Evolutionary conservation across 2,797 vertebrate genomes (phyloP), one percentile per base, ranked within the genome.

Genomic region (Myripristis murdjan): DNA sequence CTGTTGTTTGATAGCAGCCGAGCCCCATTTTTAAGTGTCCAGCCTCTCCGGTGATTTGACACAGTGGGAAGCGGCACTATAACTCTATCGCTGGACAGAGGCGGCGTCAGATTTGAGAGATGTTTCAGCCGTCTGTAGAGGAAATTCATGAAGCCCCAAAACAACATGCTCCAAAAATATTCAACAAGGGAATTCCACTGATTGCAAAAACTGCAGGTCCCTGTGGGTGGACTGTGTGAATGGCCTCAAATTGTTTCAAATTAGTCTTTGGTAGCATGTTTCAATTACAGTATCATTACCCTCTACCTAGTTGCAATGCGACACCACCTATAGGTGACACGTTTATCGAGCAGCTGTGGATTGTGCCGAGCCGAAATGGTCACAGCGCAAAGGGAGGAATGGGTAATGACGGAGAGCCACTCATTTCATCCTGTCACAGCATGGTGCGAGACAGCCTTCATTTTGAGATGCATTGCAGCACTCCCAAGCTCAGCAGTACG

Each of bases 391-490:
- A 81, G 75, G 60, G 44, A 66, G 66, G 63, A 41, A 61, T 6
- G 39, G 59, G 79, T 89, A 86, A 82, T 88, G 82, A 91, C 88
- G 86, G 82, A 57, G 81, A 73, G 35, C 79, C 78, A 89, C 88
- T 91, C 81, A 89, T 88, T 90, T 85, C 26, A 61, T 66, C 64
- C 84, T 82, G 84, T 89, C 89, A 81, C 81, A 72, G 85, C 79
- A 33, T 66, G 80, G 64, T 68, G 70, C 28, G 51, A 86, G 82
- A 85, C 86, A 84, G 72, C 81, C 83, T 82, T 90, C 87, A 83
- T 83, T 87, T 84, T 81, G 75, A 89, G 87, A 91, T 90, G 88
- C 88, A 92, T 91, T 88, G 87, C 77, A 44, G 87, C 86, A 82
- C 83, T 90, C 82, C 51, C 68, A 20, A 66, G 78, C 89, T 73